These are phyloP conservation scores for Dallia pectoralis DNA, from an alignment of 2,797 vertebrate genomes.

Conservation along the genomic window DNA sequence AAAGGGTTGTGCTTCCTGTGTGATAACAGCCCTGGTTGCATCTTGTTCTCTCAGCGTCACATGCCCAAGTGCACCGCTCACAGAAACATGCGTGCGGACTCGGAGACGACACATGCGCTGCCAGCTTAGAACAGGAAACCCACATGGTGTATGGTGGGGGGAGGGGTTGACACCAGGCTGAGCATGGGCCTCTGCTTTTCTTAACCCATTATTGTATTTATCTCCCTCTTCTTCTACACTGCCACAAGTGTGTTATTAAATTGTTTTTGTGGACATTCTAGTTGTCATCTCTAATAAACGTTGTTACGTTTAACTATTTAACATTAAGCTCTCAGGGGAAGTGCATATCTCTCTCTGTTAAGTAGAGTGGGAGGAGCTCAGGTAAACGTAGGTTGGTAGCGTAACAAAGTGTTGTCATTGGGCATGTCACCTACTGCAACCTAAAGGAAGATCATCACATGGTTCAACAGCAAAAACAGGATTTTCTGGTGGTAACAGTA, in stretches of 20 bases:
- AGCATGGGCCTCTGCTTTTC: not conserved
- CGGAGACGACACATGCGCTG: constrained; percentile 8
- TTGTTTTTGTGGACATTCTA: not conserved
- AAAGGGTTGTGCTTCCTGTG: constrained; percentile 71
- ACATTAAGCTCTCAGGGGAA: not conserved
- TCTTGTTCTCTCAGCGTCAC: not conserved
- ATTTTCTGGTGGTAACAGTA: constrained; percentile 78
- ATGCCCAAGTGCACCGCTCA: constrained; percentile 31
- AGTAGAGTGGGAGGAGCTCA: constrained; percentile 50
- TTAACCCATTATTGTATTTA: not conserved
- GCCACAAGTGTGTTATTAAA: not conserved
- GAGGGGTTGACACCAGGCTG: not conserved
- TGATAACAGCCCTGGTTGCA: constrained; percentile 64
- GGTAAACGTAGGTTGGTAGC: constrained; percentile 38
- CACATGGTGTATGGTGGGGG: not conserved
- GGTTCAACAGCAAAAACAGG: constrained; percentile 79
- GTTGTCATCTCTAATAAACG: not conserved
- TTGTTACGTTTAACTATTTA: not conserved
- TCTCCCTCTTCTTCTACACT: not conserved
- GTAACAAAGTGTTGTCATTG: constrained; percentile 62
- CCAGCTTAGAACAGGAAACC: not conserved
- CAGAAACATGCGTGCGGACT: not conserved
- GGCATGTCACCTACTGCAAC: constrained; percentile 70
- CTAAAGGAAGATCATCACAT: constrained; percentile 61
- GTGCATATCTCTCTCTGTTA: not conserved